Percentiles rank a stretch among this genome's conserved stretches.
These are phyloP conservation scores for Leuciscus waleckii DNA, from an alignment of 2,797 vertebrate genomes.

Conservation along the genomic window DNA sequence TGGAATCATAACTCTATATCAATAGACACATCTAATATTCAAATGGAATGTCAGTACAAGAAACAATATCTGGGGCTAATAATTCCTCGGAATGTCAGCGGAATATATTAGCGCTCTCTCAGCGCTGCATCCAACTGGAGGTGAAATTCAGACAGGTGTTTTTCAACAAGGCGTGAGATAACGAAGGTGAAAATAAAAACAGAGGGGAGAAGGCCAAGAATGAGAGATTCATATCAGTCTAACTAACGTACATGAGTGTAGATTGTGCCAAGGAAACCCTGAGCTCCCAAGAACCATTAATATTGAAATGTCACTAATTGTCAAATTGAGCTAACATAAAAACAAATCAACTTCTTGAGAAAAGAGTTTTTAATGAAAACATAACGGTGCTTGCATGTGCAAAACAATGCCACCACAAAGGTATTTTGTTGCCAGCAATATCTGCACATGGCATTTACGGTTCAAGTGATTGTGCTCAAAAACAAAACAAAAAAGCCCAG, in stretches of 20 bases:
- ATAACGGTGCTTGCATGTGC: neutral
- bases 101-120: slow-evolving; percentile 69
- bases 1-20: slow-evolving; percentile 68
- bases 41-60: slow-evolving; percentile 67
- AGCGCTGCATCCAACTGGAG: neutral
- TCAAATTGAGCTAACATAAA: neutral
- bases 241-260: neutral
- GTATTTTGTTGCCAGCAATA: neutral
- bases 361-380: neutral
- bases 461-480: neutral
- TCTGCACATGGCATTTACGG: neutral
- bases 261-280: slow-evolving; percentile 2
- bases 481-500: neutral
- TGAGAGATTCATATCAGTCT: slow-evolving; percentile 27
- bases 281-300: neutral
- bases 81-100: slow-evolving; percentile 68
- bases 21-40: slow-evolving; percentile 70
- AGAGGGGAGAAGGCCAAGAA: neutral
- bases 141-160: slow-evolving; percentile 53
- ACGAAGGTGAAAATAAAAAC: neutral
- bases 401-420: neutral
- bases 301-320: neutral
- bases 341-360: neutral
- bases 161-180: slow-evolving; percentile 48
- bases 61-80: slow-evolving; percentile 74